Conservation (phyloP, 2,888 invertebrate genomes). For the Cosmopolites sordidus region DNA sequence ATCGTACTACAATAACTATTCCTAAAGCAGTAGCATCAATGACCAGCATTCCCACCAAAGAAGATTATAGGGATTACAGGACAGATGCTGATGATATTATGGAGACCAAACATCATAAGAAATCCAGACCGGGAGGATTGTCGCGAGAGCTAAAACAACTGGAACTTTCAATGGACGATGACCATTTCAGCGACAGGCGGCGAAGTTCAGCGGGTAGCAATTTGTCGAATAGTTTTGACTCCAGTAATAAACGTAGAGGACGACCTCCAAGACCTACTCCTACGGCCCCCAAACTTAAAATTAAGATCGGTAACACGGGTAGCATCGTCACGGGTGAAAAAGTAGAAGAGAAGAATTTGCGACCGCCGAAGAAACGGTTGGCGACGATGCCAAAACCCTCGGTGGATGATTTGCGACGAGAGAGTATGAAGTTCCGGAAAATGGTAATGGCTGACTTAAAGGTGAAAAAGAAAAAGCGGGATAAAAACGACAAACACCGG, state of each 20-base stretch:
- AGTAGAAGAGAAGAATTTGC: slow-evolving; percentile 52
- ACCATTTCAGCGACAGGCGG: slow-evolving; percentile 51
- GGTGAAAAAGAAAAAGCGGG: slow-evolving; percentile 57
- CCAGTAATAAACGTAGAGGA: slow-evolving; percentile 44
- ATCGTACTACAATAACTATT: slow-evolving; percentile 72
- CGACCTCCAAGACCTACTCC: slow-evolving; percentile 43
- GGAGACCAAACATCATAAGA: slow-evolving; percentile 67
- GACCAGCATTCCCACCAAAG: slow-evolving; percentile 80
- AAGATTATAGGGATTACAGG: slow-evolving; percentile 67
- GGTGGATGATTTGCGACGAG: slow-evolving; percentile 75
- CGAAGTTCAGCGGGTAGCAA: slow-evolving; percentile 48
- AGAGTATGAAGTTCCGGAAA: slow-evolving; percentile 82
- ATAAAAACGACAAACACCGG: slow-evolving; percentile 55
- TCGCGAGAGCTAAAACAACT: slow-evolving; percentile 62
- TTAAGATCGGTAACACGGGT: slow-evolving; percentile 60
- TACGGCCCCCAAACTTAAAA: slow-evolving; percentile 56
- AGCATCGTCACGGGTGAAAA: slow-evolving; percentile 46
- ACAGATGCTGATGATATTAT: slow-evolving; percentile 49
- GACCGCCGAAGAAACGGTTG: slow-evolving; percentile 81
- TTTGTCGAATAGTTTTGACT: slow-evolving; percentile 32
- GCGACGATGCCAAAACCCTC: slow-evolving; percentile 59
- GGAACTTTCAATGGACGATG: slow-evolving; percentile 57
- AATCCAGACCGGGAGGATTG: slow-evolving; percentile 53
- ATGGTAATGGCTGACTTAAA: slow-evolving; percentile 82
- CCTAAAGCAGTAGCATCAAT: slow-evolving; percentile 88